phyloP scores from a whole-genome alignment of 2,113 vertebrate genomes.

The Proteles cristata region DNA sequence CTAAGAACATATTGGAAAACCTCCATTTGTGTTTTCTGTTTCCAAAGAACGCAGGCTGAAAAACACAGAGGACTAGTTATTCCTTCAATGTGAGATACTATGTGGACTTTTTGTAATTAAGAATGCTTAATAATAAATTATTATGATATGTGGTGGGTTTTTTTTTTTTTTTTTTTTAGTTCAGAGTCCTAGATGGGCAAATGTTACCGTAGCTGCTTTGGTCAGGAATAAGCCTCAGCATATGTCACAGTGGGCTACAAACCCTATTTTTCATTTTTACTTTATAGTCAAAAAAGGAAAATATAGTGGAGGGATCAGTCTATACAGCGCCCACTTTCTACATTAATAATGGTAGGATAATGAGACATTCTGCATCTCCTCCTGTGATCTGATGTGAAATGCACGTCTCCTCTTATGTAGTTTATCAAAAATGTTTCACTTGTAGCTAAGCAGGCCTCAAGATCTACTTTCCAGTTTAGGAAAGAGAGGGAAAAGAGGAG shows the following conservation, averaged over 20 bases:
- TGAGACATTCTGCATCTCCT: background rate
- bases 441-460: background rate
- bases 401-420: background rate
- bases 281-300: slow-evolving; percentile 3
- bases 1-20: background rate
- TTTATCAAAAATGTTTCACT: background rate
- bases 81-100: background rate
- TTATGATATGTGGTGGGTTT: background rate
- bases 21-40: background rate
- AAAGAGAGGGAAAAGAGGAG: background rate
- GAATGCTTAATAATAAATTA: background rate
- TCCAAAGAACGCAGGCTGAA: background rate
- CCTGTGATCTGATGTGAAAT: background rate
- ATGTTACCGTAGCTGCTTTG: background rate
- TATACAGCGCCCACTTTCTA: background rate
- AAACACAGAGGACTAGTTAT: background rate
- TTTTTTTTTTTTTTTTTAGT: background rate
- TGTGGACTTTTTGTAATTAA: background rate
- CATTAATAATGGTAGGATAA: background rate
- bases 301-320: background rate
- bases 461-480: background rate
- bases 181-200: background rate
- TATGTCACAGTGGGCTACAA: background rate
- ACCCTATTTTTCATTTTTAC: background rate
- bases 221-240: background rate